Percentiles rank a stretch among this genome's conserved stretches.
Evolutionary conservation across 2,888 invertebrate genomes (phyloP).

Genomic region (Chymomyza procnemis): DNA sequence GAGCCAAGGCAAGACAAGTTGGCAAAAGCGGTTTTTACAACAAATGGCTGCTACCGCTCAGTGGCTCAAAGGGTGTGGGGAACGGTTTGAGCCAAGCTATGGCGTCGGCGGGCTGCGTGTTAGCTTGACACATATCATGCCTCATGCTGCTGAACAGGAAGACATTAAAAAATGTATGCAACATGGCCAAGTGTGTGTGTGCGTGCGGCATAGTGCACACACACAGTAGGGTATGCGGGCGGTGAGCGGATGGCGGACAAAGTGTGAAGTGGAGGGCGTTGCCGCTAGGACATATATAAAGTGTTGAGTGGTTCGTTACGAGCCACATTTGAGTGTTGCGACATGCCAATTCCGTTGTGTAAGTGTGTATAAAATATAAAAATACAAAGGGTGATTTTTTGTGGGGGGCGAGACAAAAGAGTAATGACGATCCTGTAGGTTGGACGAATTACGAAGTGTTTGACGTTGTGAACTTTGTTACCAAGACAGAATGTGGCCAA

Average conservation of each 20-base stretch:
- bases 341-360: constrained; percentile 2
- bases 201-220: too few species aligned
- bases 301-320: constrained; percentile 53
- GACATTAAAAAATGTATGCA: constrained; percentile 58
- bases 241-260: not conserved
- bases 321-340: constrained; percentile 6
- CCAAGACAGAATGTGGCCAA: too few species aligned
- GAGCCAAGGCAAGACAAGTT: not conserved
- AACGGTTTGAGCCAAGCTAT: not conserved
- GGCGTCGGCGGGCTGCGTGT: constrained; percentile 15
- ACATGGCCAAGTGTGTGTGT: constrained; percentile 32
- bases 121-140: constrained; percentile 51
- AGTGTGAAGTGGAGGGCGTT: not conserved
- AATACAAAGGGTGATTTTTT: not conserved
- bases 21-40: not conserved
- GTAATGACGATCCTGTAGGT: too few species aligned
- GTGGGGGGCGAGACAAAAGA: not conserved
- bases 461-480: too few species aligned
- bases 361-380: not conserved
- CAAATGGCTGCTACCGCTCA: not conserved
- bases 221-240: not conserved
- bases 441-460: too few species aligned
- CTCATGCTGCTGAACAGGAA: constrained; percentile 34
- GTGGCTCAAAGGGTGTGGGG: not conserved
- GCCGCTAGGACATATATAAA: constrained; percentile 26